These are phyloP conservation scores for Drosophila nigrodunni DNA, from an alignment of 1,140 invertebrate genomes.

Conservation along the genomic window DNA sequence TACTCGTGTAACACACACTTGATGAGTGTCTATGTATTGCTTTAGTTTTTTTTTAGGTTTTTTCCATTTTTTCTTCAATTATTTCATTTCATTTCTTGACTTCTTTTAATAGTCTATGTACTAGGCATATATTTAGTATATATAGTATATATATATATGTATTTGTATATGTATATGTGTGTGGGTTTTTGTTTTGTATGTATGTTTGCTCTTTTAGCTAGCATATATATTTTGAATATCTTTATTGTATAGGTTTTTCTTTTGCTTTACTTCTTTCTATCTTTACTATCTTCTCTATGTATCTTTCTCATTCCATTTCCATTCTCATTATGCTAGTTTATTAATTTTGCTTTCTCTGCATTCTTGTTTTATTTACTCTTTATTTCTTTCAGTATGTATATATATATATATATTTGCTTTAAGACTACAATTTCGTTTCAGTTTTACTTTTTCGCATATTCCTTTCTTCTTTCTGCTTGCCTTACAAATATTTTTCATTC, in stretches of 20 bases:
- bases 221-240: slow-evolving; percentile 76
- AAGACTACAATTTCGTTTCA: slow-evolving; percentile 76
- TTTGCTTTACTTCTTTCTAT: slow-evolving; percentile 6
- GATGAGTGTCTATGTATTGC: slow-evolving; percentile 81
- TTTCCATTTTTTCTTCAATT: slow-evolving; percentile 7
- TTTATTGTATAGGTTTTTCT: slow-evolving; percentile 70
- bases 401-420: slow-evolving; percentile 44
- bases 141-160: slow-evolving; percentile 45
- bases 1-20: slow-evolving; percentile 77
- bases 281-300: not conserved
- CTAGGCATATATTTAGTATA: slow-evolving; percentile 41
- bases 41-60: slow-evolving; percentile 67
- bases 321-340: slow-evolving; percentile 12
- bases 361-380: not conserved
- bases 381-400: not conserved
- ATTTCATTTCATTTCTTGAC: slow-evolving; percentile 45
- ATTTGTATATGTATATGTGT: slow-evolving; percentile 54
- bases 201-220: slow-evolving; percentile 63
- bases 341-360: slow-evolving; percentile 12
- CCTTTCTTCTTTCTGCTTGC: slow-evolving; percentile 50
- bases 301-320: no score
- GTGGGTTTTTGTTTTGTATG: slow-evolving; percentile 28
- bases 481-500: slow-evolving; percentile 57
- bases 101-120: slow-evolving; percentile 58
- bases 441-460: slow-evolving; percentile 39